Percentiles rank a stretch among this genome's conserved stretches.
These are phyloP conservation scores for Bovichtus variegatus DNA, from an alignment of 2,797 vertebrate genomes.

Conservation along the genomic window DNA sequence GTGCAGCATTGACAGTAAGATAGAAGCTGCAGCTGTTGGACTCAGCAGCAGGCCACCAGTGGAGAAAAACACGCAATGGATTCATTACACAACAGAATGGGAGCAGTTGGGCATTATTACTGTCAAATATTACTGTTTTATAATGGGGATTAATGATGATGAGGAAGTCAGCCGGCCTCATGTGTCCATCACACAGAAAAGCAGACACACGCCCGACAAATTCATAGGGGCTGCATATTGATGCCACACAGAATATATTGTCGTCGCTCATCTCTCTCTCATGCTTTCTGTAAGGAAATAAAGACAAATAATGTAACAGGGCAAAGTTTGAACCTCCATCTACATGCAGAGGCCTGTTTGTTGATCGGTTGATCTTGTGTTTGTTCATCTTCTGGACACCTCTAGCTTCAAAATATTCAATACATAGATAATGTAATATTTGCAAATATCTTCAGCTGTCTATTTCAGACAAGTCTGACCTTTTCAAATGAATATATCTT, in stretches of 20 bases:
- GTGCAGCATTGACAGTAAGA: slow-evolving; percentile 17
- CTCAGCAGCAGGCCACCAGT: slow-evolving; percentile 29
- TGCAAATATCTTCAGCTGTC: slow-evolving; percentile 35
- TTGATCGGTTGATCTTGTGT: not conserved
- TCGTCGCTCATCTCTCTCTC: slow-evolving; percentile 1
- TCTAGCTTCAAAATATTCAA: slow-evolving; percentile 16
- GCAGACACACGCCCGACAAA: not conserved
- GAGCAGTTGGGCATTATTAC: slow-evolving; percentile 38
- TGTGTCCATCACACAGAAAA: slow-evolving; percentile 13
- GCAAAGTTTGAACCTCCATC: not conserved
- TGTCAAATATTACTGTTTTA: slow-evolving; percentile 39
- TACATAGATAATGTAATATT: slow-evolving; percentile 45
- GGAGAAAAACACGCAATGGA: slow-evolving; percentile 22
- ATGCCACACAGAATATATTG: slow-evolving; percentile 1
- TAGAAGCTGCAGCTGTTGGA: slow-evolving; percentile 43
- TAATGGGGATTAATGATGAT: slow-evolving; percentile 46
- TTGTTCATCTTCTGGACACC: slow-evolving; percentile 10
- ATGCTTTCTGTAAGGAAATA: slow-evolving; percentile 8
- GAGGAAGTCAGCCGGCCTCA: slow-evolving; percentile 20
- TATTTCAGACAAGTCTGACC: slow-evolving; percentile 45
- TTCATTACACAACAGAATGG: slow-evolving; percentile 41
- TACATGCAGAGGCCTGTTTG: not conserved
- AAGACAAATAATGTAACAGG: not conserved
- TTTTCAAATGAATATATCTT: slow-evolving; percentile 58
- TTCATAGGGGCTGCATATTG: slow-evolving; percentile 7